Evolutionary conservation across 1,140 invertebrate species (phyloP).

Genomic region (Lepidurus packardi): DNA sequence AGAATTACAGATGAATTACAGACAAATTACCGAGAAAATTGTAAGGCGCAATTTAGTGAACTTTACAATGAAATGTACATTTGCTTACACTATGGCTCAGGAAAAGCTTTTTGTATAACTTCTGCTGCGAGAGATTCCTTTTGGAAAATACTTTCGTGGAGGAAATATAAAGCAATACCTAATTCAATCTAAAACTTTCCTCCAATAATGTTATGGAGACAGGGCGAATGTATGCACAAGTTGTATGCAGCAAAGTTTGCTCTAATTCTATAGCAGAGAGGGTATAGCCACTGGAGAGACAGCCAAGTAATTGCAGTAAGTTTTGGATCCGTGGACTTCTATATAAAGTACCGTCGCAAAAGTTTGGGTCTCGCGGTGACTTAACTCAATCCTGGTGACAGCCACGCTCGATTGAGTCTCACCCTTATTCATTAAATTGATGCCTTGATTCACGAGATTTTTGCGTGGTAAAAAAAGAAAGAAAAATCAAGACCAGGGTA

Average conservation of each 20-base stretch:
- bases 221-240: too few species aligned
- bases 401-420: background rate
- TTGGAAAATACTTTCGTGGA: background rate
- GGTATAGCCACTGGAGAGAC: too few species aligned
- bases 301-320: background rate
- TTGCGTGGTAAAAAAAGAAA: slow-evolving; percentile 14
- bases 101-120: background rate
- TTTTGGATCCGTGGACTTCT: background rate
- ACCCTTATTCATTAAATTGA: background rate
- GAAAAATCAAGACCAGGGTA: background rate
- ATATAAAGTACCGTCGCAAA: background rate
- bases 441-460: background rate
- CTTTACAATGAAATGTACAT: background rate
- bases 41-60: background rate
- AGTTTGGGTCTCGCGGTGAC: background rate
- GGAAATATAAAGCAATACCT: background rate
- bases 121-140: background rate
- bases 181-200: too few species aligned
- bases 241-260: too few species aligned
- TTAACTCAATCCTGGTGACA: slow-evolving; percentile 1
- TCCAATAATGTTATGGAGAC: too few species aligned
- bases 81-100: too few species aligned
- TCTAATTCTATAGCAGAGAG: too few species aligned
- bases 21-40: background rate
- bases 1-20: background rate